phyloP scores from a whole-genome alignment of 2,113 vertebrate genomes.

The Gymnorhina tibicen region DNA sequence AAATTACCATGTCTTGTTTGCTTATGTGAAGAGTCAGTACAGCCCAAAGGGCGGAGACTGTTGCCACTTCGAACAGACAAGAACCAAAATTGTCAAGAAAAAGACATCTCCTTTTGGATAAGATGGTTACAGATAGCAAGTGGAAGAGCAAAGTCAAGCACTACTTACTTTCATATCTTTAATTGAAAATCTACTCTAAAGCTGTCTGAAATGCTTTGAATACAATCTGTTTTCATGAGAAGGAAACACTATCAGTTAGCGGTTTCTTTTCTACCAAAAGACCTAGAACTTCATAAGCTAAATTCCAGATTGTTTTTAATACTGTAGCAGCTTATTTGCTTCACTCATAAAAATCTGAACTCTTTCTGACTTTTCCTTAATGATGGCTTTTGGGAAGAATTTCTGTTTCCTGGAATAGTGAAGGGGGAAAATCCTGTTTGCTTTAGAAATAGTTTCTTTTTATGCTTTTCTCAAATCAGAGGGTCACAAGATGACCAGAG shows the following conservation, averaged over 20 bases:
- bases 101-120: neutral
- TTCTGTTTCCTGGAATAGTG: conserved; percentile 34
- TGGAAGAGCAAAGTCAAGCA: neutral
- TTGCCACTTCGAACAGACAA: neutral
- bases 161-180: neutral
- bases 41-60: neutral
- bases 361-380: conserved; percentile 30
- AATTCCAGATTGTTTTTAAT: neutral
- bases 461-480: neutral
- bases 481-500: neutral
- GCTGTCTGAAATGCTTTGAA: neutral
- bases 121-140: neutral
- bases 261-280: neutral
- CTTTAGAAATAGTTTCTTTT: neutral
- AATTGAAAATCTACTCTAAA: neutral
- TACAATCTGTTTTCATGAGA: neutral
- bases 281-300: neutral
- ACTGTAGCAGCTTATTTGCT: neutral
- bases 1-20: neutral
- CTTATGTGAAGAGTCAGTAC: neutral
- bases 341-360: conserved; percentile 21
- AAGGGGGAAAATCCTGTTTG: conserved; percentile 4
- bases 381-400: conserved; percentile 21
- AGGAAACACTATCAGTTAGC: neutral
- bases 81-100: neutral